Conservation (phyloP, 2,888 invertebrate species). For the Oscheius sp. region DNA sequence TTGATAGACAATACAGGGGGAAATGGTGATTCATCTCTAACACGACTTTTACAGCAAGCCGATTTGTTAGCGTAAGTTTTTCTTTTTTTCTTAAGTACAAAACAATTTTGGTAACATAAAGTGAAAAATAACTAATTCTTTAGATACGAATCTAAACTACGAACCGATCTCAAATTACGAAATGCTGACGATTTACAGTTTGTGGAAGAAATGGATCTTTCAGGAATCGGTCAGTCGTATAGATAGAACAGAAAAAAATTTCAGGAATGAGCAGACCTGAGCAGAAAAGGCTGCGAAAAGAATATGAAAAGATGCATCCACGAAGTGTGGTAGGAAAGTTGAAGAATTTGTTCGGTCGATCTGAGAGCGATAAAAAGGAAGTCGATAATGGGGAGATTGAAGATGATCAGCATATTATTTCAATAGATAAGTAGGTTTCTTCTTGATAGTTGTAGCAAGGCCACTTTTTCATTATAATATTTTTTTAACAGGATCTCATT, state of each 20-base stretch:
- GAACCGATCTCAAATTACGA: conserved; percentile 61
- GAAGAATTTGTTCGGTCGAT: conserved; percentile 47
- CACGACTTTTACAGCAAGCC: conserved; percentile 2
- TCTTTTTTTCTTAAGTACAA: too few species aligned
- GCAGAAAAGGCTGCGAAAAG: conserved; percentile 90
- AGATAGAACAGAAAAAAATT: conserved; percentile 18
- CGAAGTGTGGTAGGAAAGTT: conserved; percentile 59
- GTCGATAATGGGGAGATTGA: conserved; percentile 31
- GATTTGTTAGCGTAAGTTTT: conserved; percentile 7
- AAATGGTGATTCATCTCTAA: conserved; percentile 7
- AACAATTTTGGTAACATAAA: too few species aligned
- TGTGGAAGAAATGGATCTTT: conserved; percentile 89
- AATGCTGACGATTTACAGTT: conserved; percentile 74
- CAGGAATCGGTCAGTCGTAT: conserved; percentile 86
- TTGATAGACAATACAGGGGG: background rate
- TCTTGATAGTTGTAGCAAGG: conserved; percentile 29
- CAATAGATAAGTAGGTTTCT: conserved; percentile 51
- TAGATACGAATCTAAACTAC: conserved; percentile 62
- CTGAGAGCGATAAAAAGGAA: conserved; percentile 26
- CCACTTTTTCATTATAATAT: background rate
- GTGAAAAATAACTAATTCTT: too few species aligned
- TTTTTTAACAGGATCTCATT: conserved; percentile 73
- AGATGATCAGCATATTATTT: conserved; percentile 66
- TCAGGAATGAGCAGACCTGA: conserved; percentile 76
- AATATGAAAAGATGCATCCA: conserved; percentile 84